Evolutionary conservation across 2,797 vertebrate species (phyloP).

Genomic region (Tenualosa thibaudeaui): DNA sequence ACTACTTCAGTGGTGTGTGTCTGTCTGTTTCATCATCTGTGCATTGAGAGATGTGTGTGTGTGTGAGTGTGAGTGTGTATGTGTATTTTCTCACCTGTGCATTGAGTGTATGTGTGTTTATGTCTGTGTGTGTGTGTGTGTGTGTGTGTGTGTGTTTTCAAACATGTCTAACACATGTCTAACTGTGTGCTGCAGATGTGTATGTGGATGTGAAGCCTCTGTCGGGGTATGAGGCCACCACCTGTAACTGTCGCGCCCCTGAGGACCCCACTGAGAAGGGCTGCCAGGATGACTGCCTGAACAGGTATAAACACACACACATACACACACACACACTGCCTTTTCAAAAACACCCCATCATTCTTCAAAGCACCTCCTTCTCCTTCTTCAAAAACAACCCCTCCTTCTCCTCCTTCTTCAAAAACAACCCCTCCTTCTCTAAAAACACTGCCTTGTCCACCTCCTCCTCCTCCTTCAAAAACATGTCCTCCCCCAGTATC

Average conservation of each 20-base stretch:
- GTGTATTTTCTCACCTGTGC: neutral
- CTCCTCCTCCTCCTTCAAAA: too few relatives aligned
- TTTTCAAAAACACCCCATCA: neutral
- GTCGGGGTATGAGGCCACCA: slow-evolving; percentile 96
- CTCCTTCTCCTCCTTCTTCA: too few relatives aligned
- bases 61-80: neutral
- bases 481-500: neutral
- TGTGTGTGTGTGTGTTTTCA: neutral
- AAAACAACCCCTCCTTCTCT: too few relatives aligned
- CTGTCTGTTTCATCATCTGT: neutral
- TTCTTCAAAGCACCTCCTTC: neutral
- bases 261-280: slow-evolving; percentile 79
- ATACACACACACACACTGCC: neutral
- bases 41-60: neutral
- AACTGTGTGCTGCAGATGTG: slow-evolving; percentile 74
- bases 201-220: slow-evolving; percentile 98
- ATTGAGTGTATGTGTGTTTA: neutral
- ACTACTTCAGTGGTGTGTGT: neutral
- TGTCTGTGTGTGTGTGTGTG: neutral
- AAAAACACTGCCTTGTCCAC: too few relatives aligned
- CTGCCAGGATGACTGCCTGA: slow-evolving; percentile 94
- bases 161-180: neutral
- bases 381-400: too few relatives aligned
- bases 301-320: slow-evolving; percentile 76
- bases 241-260: slow-evolving; percentile 87